phyloP scores from a whole-genome alignment of 2,797 vertebrate genomes.

The Poeciliopsis presidionis region DNA sequence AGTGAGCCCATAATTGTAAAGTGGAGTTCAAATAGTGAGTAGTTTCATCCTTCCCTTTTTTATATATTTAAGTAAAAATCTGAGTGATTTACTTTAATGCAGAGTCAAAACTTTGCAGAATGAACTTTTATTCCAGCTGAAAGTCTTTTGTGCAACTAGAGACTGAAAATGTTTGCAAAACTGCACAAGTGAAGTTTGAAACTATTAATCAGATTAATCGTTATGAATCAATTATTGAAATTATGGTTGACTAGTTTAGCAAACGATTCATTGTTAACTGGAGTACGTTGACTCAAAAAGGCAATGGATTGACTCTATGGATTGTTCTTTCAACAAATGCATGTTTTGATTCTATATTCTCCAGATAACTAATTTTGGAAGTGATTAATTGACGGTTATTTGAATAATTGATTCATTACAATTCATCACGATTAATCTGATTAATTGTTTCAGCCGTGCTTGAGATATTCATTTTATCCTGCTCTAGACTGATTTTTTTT shows the following conservation, averaged over 20 bases:
- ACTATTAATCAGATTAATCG: no score
- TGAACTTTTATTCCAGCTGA: not conserved
- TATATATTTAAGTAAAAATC: not conserved
- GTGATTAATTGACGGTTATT: not conserved
- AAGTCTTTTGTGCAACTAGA: not conserved
- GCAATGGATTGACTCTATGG: no score
- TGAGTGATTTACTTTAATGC: not conserved
- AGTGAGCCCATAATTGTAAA: not conserved
- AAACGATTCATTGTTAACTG: no score
- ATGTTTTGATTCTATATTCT: not conserved
- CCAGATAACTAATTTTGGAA: not conserved
- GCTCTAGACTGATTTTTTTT: not conserved
- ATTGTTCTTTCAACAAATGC: no score
- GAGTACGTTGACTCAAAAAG: no score
- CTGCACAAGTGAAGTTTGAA: not conserved
- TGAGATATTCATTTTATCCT: not conserved
- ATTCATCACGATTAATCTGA: no score
- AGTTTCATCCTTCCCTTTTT: not conserved
- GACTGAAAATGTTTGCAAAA: not conserved
- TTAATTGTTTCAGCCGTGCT: not conserved
- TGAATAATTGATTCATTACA: no score
- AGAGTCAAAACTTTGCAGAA: not conserved
- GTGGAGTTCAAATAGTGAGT: not conserved
- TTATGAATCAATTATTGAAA: no score
- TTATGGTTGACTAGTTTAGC: no score